phyloP scores from a whole-genome alignment of 2,113 vertebrate species.

The Thermophis baileyi region DNA sequence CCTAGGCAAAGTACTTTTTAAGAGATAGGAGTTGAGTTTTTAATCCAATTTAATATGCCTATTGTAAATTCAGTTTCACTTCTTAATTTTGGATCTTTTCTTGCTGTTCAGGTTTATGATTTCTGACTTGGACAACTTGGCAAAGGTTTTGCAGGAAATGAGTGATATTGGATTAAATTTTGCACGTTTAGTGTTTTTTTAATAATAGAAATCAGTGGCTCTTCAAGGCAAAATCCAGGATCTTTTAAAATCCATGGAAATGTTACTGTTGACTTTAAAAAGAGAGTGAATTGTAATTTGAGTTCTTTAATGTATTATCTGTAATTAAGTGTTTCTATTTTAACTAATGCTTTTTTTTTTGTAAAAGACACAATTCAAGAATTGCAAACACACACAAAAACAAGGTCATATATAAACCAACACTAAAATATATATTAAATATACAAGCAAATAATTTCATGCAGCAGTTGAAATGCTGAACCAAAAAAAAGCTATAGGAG shows the following conservation, averaged over 20 bases:
- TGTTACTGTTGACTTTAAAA: neutral
- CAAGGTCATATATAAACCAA: neutral
- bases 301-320: conserved; percentile 21
- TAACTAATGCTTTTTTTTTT: conserved; percentile 21
- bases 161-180: conserved; percentile 34
- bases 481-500: neutral
- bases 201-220: neutral
- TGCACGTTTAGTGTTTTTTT: neutral
- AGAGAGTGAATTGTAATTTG: neutral
- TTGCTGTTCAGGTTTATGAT: conserved; percentile 37
- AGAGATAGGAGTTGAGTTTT: conserved; percentile 40
- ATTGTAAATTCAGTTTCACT: conserved; percentile 41
- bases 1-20: conserved; percentile 45
- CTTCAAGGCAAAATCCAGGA: neutral
- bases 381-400: neutral
- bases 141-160: conserved; percentile 39
- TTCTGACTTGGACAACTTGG: conserved; percentile 35
- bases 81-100: conserved; percentile 44
- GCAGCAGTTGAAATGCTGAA: neutral
- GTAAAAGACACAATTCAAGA: conserved; percentile 41
- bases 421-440: neutral
- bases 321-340: neutral
- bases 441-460: neutral
- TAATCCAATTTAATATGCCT: conserved; percentile 47
- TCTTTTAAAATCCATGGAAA: neutral